Conservation (phyloP, 2,113 vertebrate genomes). For the Plecotus auritus region DNA sequence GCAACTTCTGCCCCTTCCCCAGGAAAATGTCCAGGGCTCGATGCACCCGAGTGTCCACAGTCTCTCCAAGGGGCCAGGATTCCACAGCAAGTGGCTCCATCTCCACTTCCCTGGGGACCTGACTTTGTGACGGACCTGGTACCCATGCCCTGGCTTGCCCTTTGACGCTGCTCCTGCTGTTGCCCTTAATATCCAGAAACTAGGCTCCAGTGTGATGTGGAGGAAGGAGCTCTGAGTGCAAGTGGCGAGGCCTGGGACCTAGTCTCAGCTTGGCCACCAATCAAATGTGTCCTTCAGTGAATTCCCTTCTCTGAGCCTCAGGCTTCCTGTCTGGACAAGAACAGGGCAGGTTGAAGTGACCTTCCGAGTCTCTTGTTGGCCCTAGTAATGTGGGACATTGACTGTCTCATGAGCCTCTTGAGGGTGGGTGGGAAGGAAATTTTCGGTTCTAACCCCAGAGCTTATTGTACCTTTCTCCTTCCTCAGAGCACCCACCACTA, state of each 20-base stretch:
- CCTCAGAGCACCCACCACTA: neutral
- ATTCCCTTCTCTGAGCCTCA: neutral
- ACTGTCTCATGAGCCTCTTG: neutral
- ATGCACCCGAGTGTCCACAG: neutral
- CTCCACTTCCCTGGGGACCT: neutral
- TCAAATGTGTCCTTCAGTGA: neutral
- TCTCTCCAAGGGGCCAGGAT: neutral
- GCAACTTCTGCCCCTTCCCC: neutral
- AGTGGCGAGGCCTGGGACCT: neutral
- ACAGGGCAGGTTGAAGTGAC: neutral
- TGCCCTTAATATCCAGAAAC: constrained; percentile 4
- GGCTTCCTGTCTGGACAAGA: neutral
- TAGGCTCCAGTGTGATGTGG: neutral
- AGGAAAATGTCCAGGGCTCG: neutral
- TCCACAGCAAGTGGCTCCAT: neutral
- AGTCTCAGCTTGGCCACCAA: neutral
- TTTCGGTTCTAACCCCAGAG: neutral
- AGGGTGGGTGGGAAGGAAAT: neutral
- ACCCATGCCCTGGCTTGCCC: neutral
- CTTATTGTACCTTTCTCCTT: neutral
- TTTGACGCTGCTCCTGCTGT: neutral
- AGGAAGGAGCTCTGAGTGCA: neutral
- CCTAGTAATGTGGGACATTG: neutral
- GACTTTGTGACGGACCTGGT: neutral
- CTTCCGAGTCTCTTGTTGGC: neutral